Base-by-base conservation (phyloP, 2,113 vertebrate species). In the Fulmarus glacialis region DNA sequence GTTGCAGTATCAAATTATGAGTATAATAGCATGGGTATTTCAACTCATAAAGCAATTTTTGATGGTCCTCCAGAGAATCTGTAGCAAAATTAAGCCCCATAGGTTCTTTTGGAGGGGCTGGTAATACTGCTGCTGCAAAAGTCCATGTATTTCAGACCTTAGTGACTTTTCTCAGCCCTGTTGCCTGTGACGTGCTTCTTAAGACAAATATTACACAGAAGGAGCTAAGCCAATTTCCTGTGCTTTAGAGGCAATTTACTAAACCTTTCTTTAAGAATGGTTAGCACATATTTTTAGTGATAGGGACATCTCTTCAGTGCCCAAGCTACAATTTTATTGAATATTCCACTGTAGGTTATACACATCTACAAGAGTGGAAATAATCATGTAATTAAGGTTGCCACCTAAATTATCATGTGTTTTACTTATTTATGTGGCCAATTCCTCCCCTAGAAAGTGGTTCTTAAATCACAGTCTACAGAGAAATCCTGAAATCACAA, bases 311-410 rank as follows among this genome's bases (percentile, higher is more conserved):
- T 95, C 66, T 66, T 81, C 84, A 81, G 71, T 43, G 58, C 66
- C 74, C 50, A 82, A 85, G 70, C 70, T 95, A 50, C 79, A 87
- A 85, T 85, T 91, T 96, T 73, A 93, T 70, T 82, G 68, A 91
- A 85, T 87, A 94, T 80, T 94, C 71, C 59, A 66, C 81, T 50
- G 50, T n/a, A 94, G 59, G 78, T 97, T 93, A 89, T 17, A 43
- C 50, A 32, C 53, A 55, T 83, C 86, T 70, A 88, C 0, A 0
- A 75, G 70, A 87, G 83, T n/a, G 53, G 63, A 96, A 92, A 87
- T 95, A 96, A 95, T 94, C 74, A 80, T 12, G 23, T 78, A 96
- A 90, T 95, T 95, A 94, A 75, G 56, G 80, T 87, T 89, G 71
- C 81, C 66, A 81, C 64, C 60, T 77, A 96, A 94, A 92, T 96